Percentiles rank a stretch among this genome's conserved stretches.
phyloP scores from a whole-genome alignment of 2,113 vertebrate species.

The Tautogolabrus adspersus region DNA sequence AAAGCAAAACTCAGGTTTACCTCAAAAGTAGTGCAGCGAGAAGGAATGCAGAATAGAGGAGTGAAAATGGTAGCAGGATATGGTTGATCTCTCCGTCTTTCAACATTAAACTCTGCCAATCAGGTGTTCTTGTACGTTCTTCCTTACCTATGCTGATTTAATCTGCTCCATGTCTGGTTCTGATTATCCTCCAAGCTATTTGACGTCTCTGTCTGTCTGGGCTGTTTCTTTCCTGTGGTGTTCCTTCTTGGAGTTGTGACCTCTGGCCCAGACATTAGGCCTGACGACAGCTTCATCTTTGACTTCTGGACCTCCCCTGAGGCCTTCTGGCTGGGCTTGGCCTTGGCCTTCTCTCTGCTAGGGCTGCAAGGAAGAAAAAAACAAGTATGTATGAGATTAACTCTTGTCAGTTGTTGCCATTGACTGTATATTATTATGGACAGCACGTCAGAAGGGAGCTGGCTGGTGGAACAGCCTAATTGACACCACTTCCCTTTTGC shows the following conservation, averaged over 20 bases:
- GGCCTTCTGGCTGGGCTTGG: slow-evolving; percentile 89
- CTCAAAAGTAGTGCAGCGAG: too few species aligned
- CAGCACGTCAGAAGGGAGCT: too few species aligned
- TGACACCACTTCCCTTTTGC: too few species aligned
- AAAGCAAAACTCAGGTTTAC: too few species aligned
- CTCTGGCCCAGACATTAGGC: slow-evolving; percentile 82
- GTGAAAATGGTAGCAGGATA: too few species aligned
- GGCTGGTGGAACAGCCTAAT: too few species aligned
- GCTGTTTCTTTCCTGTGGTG: slow-evolving; percentile 91
- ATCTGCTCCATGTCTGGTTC: slow-evolving; percentile 71
- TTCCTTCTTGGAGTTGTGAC: slow-evolving; percentile 85
- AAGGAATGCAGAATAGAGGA: too few species aligned
- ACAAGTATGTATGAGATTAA: neutral
- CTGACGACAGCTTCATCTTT: slow-evolving; percentile 90
- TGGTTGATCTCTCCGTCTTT: too few species aligned
- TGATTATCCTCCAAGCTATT: slow-evolving; percentile 86
- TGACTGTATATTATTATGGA: too few species aligned
- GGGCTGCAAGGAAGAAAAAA: slow-evolving; percentile 78
- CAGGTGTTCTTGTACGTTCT: neutral
- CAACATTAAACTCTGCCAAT: too few species aligned
- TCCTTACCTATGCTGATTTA: slow-evolving; percentile 73
- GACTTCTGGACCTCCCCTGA: slow-evolving; percentile 89
- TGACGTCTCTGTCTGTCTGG: slow-evolving; percentile 91
- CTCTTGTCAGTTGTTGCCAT: slow-evolving; percentile 1
- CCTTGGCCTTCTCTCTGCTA: slow-evolving; percentile 91